phyloP scores from a whole-genome alignment of 1,140 invertebrate genomes.

The Drosophila subobscura region DNA sequence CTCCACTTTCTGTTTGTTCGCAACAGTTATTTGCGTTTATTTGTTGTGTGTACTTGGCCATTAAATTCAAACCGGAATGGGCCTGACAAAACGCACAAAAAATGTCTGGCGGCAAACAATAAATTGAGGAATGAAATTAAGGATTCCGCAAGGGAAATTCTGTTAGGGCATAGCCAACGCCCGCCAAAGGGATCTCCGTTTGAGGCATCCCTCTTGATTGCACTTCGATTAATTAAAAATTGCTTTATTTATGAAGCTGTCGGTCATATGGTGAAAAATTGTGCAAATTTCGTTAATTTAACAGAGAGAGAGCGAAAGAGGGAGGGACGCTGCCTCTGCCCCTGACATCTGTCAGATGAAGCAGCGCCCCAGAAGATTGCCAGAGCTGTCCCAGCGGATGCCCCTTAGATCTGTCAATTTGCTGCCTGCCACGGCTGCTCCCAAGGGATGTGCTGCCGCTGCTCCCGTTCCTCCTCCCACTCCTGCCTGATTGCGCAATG shows the following conservation, averaged over 20 bases:
- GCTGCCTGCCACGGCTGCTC: constrained; percentile 17
- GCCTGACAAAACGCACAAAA: neutral
- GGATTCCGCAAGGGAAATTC: too few relatives aligned
- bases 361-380: constrained; percentile 6
- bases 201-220: too few relatives aligned
- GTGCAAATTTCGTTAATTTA: constrained; percentile 61
- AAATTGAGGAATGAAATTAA: too few relatives aligned
- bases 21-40: constrained; percentile 37
- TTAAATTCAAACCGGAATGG: too few relatives aligned
- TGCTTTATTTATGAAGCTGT: constrained; percentile 69
- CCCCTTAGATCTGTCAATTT: constrained; percentile 55
- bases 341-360: constrained; percentile 41
- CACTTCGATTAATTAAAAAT: constrained; percentile 72
- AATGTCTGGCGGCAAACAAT: neutral
- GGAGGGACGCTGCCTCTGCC: constrained; percentile 4
- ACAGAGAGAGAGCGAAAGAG: too few relatives aligned
- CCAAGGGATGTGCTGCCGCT: constrained; percentile 49
- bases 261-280: constrained; percentile 61
- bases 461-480: neutral
- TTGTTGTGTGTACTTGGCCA: constrained; percentile 6
- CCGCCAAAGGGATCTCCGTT: too few relatives aligned
- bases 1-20: constrained; percentile 7
- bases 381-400: constrained; percentile 6
- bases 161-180: too few relatives aligned
- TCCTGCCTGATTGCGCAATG: constrained; percentile 64